Base-by-base conservation (phyloP, 2,113 vertebrate genomes). In the Nibea coibor region DNA sequence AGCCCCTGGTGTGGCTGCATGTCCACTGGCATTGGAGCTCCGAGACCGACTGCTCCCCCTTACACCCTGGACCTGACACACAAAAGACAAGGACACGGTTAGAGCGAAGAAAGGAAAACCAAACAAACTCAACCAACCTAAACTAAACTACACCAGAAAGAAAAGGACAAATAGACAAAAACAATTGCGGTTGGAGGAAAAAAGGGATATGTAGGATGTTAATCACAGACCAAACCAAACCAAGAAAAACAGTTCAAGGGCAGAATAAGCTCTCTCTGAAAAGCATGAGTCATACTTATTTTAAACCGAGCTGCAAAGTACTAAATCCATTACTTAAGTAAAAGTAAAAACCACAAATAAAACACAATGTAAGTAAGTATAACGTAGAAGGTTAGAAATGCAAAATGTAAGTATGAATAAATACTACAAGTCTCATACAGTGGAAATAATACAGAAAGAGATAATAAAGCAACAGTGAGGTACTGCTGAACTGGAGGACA, bases 1-100 rank as follows among this genome's bases (percentile, higher is more conserved):
- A 95, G 94, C 91, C 94, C 94, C 89, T 95, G 95, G 81, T 94
- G 95, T 85, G 95, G 94, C 93, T 96, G 95, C 95, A 96, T 95
- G 91, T 95, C 94, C 93, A 94, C 95, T 91, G 93, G 94, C 95
- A 96, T 96, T 72, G 94, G 93, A 90, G 91, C 93, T 92, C 85
- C 48, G 72, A 82, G 86, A 76, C 84, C 91, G 63, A 56, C 87
- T 88, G 90, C 91, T 91, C 91, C 91, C 88, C 89, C 91, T 90
- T 72, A 88, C 86, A 89, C 88, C 92, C 91, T 93, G 88, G 75
- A 88, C 92, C 77, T 90, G 81, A 68, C 31, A 66, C 22, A 90
- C 76, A 89, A 56, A 39, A 83, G 43, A 86, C 58, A 43, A 72
- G 68, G 67, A 88, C 86, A 79, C 35, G 14, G 83, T 89, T 59